A percentile compares a stretch with the other conserved stretches of the same genome.
Evolutionary conservation across 2,888 invertebrate genomes (phyloP).

Genomic region (Habroteleia sp.): DNA sequence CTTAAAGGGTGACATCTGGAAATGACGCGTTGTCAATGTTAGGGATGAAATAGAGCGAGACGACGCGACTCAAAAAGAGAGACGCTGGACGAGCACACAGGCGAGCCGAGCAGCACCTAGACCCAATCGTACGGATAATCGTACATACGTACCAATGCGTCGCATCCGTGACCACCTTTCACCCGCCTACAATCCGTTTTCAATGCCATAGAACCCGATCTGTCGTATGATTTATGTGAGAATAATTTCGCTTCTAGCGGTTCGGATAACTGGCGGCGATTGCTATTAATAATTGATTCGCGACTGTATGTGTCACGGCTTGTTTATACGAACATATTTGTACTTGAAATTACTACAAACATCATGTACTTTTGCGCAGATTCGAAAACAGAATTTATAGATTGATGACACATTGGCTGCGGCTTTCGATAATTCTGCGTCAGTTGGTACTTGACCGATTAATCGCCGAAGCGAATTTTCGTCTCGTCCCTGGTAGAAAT

Average conservation of each 20-base stretch:
- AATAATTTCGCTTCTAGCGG: conserved; percentile 75
- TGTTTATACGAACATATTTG: conserved; percentile 52
- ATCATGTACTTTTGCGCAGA: conserved; percentile 37
- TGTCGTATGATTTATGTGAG: conserved; percentile 77
- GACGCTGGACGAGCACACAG: conserved; percentile 42
- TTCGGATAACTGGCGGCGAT: conserved; percentile 76
- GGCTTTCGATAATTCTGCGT: conserved; percentile 33
- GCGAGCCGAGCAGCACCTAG: conserved; percentile 47
- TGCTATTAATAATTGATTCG: conserved; percentile 76
- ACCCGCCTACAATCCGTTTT: conserved; percentile 48
- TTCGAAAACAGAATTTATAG: conserved; percentile 56
- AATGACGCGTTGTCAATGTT: conserved; percentile 75
- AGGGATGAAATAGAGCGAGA: conserved; percentile 36
- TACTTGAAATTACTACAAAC: conserved; percentile 46
- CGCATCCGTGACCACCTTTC: conserved; percentile 65
- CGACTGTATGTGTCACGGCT: conserved; percentile 66
- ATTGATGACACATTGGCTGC: conserved; percentile 34
- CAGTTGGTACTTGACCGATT: conserved; percentile 32
- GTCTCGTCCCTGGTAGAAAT: no score
- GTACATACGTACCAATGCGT: conserved; percentile 64
- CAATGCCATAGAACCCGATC: conserved; percentile 65
- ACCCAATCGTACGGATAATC: conserved; percentile 60
- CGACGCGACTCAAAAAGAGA: conserved; percentile 18
- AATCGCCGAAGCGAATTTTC: no score
- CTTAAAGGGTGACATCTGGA: conserved; percentile 72